These are phyloP conservation scores for Drosophila nebulosa DNA, from an alignment of 1,140 invertebrate genomes.

Conservation along the genomic window DNA sequence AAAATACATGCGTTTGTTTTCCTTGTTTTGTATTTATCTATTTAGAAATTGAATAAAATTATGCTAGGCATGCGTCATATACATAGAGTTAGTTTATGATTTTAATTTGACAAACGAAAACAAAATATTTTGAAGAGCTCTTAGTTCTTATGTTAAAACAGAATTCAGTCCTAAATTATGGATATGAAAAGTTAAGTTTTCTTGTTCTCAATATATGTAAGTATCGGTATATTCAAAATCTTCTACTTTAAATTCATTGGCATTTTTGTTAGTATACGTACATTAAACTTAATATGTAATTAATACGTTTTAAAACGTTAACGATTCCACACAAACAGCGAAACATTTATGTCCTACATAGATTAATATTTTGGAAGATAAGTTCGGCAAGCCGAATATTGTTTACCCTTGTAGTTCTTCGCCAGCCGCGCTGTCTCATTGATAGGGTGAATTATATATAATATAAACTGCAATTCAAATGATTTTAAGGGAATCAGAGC, in stretches of 20 bases:
- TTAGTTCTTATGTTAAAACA: not conserved
- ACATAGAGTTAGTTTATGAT: constrained; percentile 12
- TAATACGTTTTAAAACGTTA: not conserved
- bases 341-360: not conserved
- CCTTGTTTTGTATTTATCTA: not conserved
- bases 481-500: not conserved
- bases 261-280: not conserved
- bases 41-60: constrained; percentile 17
- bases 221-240: constrained; percentile 18
- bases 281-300: not conserved
- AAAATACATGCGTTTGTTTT: constrained; percentile 15
- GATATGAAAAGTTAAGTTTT: constrained; percentile 49
- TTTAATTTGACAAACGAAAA: constrained; percentile 8
- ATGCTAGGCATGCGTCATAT: constrained; percentile 9
- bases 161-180: constrained; percentile 55
- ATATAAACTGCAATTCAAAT: not conserved
- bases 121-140: not conserved
- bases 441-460: not conserved
- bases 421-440: not conserved
- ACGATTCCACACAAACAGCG: not conserved
- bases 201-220: constrained; percentile 15
- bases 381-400: not conserved
- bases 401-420: not conserved
- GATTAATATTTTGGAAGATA: not conserved
- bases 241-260: constrained; percentile 15